Percentiles rank a stretch among this genome's conserved stretches.
Conservation (phyloP, 2,888 invertebrate species). For the Amiota mariae region DNA sequence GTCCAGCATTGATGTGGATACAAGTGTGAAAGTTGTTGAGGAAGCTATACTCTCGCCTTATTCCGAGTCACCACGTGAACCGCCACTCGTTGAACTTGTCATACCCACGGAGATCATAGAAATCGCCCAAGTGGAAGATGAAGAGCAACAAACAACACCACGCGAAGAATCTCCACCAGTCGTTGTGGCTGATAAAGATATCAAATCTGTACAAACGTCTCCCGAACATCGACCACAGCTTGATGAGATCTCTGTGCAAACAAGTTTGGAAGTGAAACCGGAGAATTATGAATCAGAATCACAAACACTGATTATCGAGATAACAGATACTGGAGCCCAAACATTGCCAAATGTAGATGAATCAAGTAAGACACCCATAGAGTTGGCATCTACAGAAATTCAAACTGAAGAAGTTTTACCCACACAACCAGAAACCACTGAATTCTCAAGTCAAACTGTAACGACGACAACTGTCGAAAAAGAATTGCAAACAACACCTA, state of each 20-base stretch:
- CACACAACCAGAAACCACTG: conserved; percentile 56
- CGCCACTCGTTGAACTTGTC: conserved; percentile 75
- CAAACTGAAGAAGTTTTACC: conserved; percentile 60
- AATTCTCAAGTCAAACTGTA: conserved; percentile 67
- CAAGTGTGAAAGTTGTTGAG: conserved; percentile 80
- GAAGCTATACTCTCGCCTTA: conserved; percentile 78
- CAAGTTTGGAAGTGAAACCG: conserved; percentile 59
- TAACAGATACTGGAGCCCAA: conserved; percentile 71
- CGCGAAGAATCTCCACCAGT: conserved; percentile 47
- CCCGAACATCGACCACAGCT: conserved; percentile 61
- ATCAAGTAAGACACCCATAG: conserved; percentile 42
- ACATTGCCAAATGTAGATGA: conserved; percentile 62
- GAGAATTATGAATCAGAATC: conserved; percentile 68
- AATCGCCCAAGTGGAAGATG: conserved; percentile 70
- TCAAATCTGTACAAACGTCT: conserved; percentile 75
- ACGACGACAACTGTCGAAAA: conserved; percentile 66
- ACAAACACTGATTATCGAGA: conserved; percentile 68
- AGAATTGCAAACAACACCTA: conserved; percentile 71
- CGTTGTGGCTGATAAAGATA: conserved; percentile 63
- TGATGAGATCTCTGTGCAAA: conserved; percentile 68
- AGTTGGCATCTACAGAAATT: conserved; percentile 50
- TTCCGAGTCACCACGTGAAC: conserved; percentile 76
- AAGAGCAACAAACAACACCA: conserved; percentile 78
- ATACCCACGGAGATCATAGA: conserved; percentile 72
- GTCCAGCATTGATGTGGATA: conserved; percentile 75